phyloP scores from a whole-genome alignment of 2,797 vertebrate species.

The Pseudochaenichthys georgianus region DNA sequence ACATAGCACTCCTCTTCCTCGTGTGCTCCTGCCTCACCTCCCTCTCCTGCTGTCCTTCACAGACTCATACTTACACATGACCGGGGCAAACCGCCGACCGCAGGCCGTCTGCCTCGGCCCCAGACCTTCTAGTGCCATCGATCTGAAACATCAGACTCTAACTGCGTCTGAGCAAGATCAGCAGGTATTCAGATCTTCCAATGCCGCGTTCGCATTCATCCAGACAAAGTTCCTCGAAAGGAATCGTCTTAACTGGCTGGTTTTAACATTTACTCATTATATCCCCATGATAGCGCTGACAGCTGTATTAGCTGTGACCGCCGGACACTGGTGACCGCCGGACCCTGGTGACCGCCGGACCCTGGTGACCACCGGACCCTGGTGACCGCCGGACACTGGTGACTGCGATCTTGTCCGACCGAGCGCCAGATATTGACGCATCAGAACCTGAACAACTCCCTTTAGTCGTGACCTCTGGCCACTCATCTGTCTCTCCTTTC shows the following conservation, averaged over 20 bases:
- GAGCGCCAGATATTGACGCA: conserved; percentile 56
- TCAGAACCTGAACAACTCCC: conserved; percentile 60
- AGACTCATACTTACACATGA: conserved; percentile 65
- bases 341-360: not conserved
- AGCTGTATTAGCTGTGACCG: conserved; percentile 1
- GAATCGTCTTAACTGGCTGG: not conserved
- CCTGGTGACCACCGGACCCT: conserved; percentile 22
- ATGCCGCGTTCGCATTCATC: not conserved
- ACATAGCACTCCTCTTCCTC: conserved; percentile 66
- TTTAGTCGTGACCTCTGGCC: conserved; percentile 59
- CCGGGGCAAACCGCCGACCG: conserved; percentile 66
- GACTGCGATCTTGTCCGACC: conserved; percentile 51
- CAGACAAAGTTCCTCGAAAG: not conserved
- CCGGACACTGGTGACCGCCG: conserved; percentile 30
- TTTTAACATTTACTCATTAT: conserved; percentile 18
- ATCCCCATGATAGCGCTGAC: conserved; percentile 23
- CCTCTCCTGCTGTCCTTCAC: conserved; percentile 50
- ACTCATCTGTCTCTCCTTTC: conserved; percentile 59
- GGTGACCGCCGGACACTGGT: no score
- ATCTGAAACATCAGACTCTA: conserved; percentile 57
- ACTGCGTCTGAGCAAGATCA: conserved; percentile 45
- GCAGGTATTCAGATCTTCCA: conserved; percentile 16
- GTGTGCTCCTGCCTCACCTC: conserved; percentile 35
- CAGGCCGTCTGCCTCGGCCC: conserved; percentile 64
- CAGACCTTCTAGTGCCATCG: conserved; percentile 61